These are phyloP conservation scores for Idaea dimidiata DNA, from an alignment of 2,888 invertebrate species.

Conservation along the genomic window DNA sequence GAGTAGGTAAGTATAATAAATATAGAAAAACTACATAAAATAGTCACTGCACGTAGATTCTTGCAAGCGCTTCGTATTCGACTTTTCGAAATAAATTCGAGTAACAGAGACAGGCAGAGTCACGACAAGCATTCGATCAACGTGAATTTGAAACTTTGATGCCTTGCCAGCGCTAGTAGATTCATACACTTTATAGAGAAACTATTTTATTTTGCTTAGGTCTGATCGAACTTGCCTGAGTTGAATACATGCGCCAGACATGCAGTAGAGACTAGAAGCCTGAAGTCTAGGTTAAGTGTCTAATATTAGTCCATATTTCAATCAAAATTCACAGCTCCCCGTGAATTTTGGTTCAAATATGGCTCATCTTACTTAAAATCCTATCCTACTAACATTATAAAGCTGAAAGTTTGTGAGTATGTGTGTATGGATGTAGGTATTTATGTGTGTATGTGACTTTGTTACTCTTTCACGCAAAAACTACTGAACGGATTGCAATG, in stretches of 20 bases:
- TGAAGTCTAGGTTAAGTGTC: too few species aligned
- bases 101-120: constrained; percentile 26
- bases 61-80: neutral
- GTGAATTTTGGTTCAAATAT: too few species aligned
- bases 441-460: too few species aligned
- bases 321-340: too few species aligned
- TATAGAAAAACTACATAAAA: neutral
- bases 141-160: constrained; percentile 50
- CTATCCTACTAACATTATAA: too few species aligned
- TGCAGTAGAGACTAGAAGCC: constrained; percentile 4
- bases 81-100: constrained; percentile 15
- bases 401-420: too few species aligned
- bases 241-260: constrained; percentile 9
- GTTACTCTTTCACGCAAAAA: too few species aligned
- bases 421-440: too few species aligned
- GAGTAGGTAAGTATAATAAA: too few species aligned
- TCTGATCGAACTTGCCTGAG: constrained; percentile 11
- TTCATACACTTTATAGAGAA: constrained; percentile 42
- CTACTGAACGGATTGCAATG: too few species aligned
- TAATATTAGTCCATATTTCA: too few species aligned
- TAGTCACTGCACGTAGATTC: neutral
- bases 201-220: constrained; percentile 33
- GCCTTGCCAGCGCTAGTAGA: constrained; percentile 37
- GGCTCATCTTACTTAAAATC: too few species aligned
- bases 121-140: constrained; percentile 39